phyloP scores from a whole-genome alignment of 2,888 invertebrate genomes.

The Diabrotica balteata region DNA sequence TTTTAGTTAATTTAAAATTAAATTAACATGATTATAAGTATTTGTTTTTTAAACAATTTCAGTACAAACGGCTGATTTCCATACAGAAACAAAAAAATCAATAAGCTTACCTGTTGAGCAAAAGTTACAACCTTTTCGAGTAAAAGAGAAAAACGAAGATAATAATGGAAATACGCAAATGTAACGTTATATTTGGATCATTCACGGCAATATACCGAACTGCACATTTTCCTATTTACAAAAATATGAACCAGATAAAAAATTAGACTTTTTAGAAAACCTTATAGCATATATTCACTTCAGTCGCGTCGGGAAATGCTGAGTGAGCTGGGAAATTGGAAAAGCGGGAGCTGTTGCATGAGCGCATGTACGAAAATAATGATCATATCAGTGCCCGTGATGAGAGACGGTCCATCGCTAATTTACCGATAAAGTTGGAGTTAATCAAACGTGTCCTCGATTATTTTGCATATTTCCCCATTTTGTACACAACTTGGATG shows the following conservation, averaged over 20 bases:
- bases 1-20: too few relatives aligned
- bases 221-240: neutral
- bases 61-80: too few relatives aligned
- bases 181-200: neutral
- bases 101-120: conserved; percentile 27
- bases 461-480: too few relatives aligned
- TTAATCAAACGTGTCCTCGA: neutral
- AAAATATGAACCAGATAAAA: too few relatives aligned
- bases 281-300: neutral
- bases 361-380: conserved; percentile 23
- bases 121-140: conserved; percentile 13
- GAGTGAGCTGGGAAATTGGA: conserved; percentile 9
- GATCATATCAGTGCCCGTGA: conserved; percentile 18
- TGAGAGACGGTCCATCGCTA: conserved; percentile 4
- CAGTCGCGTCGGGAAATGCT: conserved; percentile 8
- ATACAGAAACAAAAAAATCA: conserved; percentile 3
- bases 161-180: conserved; percentile 1
- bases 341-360: conserved; percentile 12
- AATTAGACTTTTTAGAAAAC: too few relatives aligned
- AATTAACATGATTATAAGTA: too few relatives aligned
- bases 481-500: too few relatives aligned
- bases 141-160: conserved; percentile 7
- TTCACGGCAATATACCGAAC: neutral
- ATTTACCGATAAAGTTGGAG: conserved; percentile 2
- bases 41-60: too few relatives aligned